Evolutionary conservation across 2,797 vertebrate species (phyloP).

Genomic region (Neosalanx taihuensis): DNA sequence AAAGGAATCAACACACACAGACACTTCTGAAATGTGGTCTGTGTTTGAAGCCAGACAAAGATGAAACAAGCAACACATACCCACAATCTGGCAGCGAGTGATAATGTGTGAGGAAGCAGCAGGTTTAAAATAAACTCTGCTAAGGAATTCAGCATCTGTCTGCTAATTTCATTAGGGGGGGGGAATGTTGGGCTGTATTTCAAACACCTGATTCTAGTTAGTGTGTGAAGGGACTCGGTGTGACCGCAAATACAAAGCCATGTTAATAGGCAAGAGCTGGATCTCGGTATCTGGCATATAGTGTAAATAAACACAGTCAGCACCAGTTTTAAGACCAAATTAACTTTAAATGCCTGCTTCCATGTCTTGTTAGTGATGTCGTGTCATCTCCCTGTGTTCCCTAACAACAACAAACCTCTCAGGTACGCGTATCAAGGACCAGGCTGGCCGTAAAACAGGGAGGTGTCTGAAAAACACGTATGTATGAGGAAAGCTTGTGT

Average conservation of each 20-base stretch:
- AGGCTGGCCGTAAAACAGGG: no score
- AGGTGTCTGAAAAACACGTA: no score
- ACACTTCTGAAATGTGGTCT: background rate
- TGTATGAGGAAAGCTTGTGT: no score
- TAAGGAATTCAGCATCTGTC: constrained; percentile 9
- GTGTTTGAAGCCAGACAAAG: constrained; percentile 49
- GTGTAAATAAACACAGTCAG: no score
- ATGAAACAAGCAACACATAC: constrained; percentile 1
- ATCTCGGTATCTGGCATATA: background rate
- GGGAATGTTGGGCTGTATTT: background rate
- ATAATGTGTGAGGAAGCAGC: background rate
- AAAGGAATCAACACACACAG: background rate
- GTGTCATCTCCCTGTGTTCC: no score
- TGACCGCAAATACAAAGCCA: background rate
- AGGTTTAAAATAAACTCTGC: constrained; percentile 9
- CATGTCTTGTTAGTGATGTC: no score
- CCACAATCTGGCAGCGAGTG: background rate
- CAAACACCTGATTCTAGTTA: constrained; percentile 17
- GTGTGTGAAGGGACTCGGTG: background rate
- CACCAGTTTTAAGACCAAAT: no score
- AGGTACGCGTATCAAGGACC: no score
- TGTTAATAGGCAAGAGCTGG: background rate
- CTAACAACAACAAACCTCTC: no score
- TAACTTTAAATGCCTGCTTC: no score
- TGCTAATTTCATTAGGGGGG: constrained; percentile 20